These are phyloP conservation scores for Scatophagus argus DNA, from an alignment of 2,113 vertebrate species.

Conservation along the genomic window DNA sequence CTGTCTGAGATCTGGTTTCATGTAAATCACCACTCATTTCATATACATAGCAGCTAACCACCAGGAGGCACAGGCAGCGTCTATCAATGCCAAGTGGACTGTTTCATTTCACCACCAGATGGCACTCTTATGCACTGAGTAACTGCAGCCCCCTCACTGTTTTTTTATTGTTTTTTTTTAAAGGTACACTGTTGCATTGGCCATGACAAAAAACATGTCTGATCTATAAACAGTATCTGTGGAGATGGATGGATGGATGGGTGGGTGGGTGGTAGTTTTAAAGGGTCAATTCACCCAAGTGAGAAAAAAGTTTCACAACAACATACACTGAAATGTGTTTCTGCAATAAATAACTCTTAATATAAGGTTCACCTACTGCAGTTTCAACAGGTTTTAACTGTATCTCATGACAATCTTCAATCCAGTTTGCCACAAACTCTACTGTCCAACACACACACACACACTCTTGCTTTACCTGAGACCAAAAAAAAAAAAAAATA, in stretches of 20 bases:
- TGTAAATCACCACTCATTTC: constrained; percentile 35
- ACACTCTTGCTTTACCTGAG: neutral
- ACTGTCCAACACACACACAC: neutral
- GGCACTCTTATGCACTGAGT: constrained; percentile 57
- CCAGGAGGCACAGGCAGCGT: constrained; percentile 26
- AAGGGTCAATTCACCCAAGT: neutral
- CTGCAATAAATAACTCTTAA: neutral
- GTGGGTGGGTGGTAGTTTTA: neutral
- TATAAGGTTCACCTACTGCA: neutral
- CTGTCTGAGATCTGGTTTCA: constrained; percentile 38
- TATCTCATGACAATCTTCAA: neutral
- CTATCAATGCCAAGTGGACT: neutral
- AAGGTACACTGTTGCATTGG: neutral
- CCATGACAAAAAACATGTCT: neutral
- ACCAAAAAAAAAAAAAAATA: neutral
- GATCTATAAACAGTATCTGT: neutral
- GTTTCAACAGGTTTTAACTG: neutral
- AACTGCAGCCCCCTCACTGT: neutral
- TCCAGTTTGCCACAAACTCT: neutral
- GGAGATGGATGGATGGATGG: neutral
- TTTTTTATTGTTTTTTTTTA: neutral
- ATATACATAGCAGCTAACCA: neutral
- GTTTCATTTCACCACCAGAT: constrained; percentile 62
- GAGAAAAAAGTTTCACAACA: neutral
- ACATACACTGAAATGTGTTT: neutral